Base-by-base conservation (phyloP, 2,888 invertebrate genomes). In the Acleris laterana region DNA sequence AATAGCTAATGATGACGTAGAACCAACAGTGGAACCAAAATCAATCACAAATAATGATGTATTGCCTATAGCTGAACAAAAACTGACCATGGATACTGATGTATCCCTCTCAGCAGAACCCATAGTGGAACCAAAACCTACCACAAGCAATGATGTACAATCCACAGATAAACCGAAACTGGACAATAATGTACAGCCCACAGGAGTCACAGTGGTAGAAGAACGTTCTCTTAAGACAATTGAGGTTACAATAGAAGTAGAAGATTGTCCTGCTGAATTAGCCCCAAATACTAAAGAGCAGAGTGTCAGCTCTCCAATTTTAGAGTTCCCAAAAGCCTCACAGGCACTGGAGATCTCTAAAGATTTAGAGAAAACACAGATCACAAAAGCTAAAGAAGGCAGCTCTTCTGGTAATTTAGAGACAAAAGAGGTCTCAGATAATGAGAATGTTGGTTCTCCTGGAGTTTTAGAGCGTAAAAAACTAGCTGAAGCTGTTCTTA, bases 121-220 rank as follows among this genome's bases (percentile, higher is more conserved):
- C 9, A 9, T 1, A 3, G 32, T 3, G 3, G 9, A 32, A 32
- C 32, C 32, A 9, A 32, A 55, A 22, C 20, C n/a, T 3, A 11
- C 11, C 46, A 48, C 53, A 32, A 53, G 53, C 16, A 20, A 59
- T n/a, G 42, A 53, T 16, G n/a, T 64, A 53, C 53, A 59, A 28
- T 52, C 32, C 9, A 32, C 9, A 9, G 32, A 9, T 0, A 1
- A 32, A 32, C 32, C 32, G 1, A 32, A 55, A 38, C 20, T 16
- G 5, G 52, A 28, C 20, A 3, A 9, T 32, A 19, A 42, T 7
- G 13, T 55, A 9, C 17, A 22, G 32, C 20, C 60, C 60, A 17
- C 46, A 38, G 1, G 19, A 16, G 22, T 25, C 5, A n/a, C 25
- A 22, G 13, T 25, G 13, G 25, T 25, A 25, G n/a, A 51, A 51